These are phyloP conservation scores for Holcopasites calliopsidis DNA, from an alignment of 1,140 invertebrate genomes.

Conservation along the genomic window DNA sequence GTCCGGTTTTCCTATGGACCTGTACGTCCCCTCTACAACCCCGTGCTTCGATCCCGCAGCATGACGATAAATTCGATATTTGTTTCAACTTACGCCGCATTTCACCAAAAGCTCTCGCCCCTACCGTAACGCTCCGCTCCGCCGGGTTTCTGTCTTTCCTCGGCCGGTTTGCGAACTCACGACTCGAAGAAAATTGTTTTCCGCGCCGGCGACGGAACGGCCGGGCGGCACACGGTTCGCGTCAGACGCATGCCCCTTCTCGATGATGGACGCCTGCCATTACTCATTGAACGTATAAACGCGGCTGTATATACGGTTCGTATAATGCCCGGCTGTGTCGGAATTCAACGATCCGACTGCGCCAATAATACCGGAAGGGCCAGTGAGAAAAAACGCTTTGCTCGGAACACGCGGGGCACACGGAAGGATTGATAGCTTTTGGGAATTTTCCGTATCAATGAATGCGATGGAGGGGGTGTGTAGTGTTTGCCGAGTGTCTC, in stretches of 20 bases:
- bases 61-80: conserved; percentile 73
- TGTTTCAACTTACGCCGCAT: conserved; percentile 73
- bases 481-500: too few species aligned
- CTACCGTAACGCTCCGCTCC: background rate
- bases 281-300: conserved; percentile 65
- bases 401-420: too few species aligned
- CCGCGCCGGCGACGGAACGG: conserved; percentile 37
- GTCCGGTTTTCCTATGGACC: conserved; percentile 49
- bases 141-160: background rate
- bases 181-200: conserved; percentile 61
- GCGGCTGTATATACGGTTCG: conserved; percentile 52
- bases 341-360: conserved; percentile 14
- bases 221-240: conserved; percentile 34
- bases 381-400: too few species aligned
- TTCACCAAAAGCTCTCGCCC: conserved; percentile 51
- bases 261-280: conserved; percentile 69
- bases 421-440: too few species aligned
- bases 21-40: conserved; percentile 8
- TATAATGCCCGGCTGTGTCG: conserved; percentile 23
- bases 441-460: too few species aligned
- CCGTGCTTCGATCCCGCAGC: conserved; percentile 21
- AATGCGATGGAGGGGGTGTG: too few species aligned
- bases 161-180: background rate
- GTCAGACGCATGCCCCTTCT: conserved; percentile 58
- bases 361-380: background rate